Evolutionary conservation across 2,888 invertebrate species (phyloP), one percentile per base, ranked within the genome.

Genomic region (Bombylius discolor): DNA sequence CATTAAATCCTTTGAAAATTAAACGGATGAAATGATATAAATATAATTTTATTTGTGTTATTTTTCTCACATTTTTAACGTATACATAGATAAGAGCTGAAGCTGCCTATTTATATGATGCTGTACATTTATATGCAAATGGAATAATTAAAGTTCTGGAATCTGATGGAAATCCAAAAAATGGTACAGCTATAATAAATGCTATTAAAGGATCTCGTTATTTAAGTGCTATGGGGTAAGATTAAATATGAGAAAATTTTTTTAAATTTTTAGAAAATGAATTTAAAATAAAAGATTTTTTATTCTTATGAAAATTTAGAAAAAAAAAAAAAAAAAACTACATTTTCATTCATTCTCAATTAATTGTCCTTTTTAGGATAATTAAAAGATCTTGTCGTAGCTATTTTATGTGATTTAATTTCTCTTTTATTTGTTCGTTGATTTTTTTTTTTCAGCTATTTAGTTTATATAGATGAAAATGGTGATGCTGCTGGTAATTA

Each of bases 401-500:
- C 23, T 23, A 23, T 23, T 23, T 23, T 23, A 23, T 23, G 23
- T 23, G 23, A 23, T 23, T 23, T 23, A 23, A 23, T 23, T 23
- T 23, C 23, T 23, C 23, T 23, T 23, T 23, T 23, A 23, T 23
- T 23, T 23, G 23, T 23, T 23, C 23, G 23, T n/a, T 34, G n/a
- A 14, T 47, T 52, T 51, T 49, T 46, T 32, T 31, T 31, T 64
- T 64, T n/a, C 70, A 90, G 94, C 47, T 94, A 92, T 71, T 85
- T 87, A 78, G 86, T 89, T n/a, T 86, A 89, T 67, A 91, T 95
- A 81, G 93, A 95, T 71, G 85, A 87, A 65, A 87, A 89, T 65
- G 94, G 92, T 0, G 94, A 95, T 68, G 90, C 94, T 0, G 91
- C 91, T 67, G 95, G 95, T 12, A 95, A 95, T 79, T 95, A 93